A percentile compares a stretch with the other conserved stretches of the same genome.
phyloP scores from a whole-genome alignment of 2,113 vertebrate genomes.

The Varanus komodoensis region DNA sequence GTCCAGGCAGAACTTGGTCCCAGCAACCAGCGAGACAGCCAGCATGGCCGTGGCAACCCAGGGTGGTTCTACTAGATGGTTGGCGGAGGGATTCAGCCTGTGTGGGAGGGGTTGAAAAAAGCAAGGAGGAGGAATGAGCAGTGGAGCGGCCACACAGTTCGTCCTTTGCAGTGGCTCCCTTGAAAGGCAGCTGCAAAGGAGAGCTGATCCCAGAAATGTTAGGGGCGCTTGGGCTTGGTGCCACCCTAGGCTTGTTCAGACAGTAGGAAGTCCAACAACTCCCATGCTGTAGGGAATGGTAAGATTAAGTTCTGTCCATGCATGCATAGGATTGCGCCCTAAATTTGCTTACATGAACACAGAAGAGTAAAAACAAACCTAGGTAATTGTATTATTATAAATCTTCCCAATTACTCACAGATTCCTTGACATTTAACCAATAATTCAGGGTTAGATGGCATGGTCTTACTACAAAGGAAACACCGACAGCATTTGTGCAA shows the following conservation, averaged over 20 bases:
- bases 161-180: too few species aligned
- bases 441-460: background rate
- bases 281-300: too few species aligned
- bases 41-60: conserved; percentile 74
- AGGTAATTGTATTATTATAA: too few species aligned
- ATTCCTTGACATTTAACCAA: background rate
- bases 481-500: too few species aligned
- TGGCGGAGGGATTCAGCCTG: conserved; percentile 69
- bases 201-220: background rate
- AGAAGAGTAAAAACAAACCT: background rate
- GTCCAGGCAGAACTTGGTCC: conserved; percentile 53
- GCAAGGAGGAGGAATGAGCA: background rate
- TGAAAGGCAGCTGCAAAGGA: background rate
- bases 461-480: too few species aligned
- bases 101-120: background rate
- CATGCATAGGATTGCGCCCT: too few species aligned
- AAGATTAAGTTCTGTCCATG: too few species aligned
- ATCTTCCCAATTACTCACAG: background rate
- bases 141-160: background rate
- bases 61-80: conserved; percentile 70
- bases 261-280: too few species aligned
- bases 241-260: too few species aligned
- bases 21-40: conserved; percentile 69
- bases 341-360: background rate
- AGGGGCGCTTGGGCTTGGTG: background rate